A percentile compares a stretch with the other conserved stretches of the same genome.
These are phyloP conservation scores for Tichodroma muraria DNA, from an alignment of 2,113 vertebrate genomes.

Conservation along the genomic window DNA sequence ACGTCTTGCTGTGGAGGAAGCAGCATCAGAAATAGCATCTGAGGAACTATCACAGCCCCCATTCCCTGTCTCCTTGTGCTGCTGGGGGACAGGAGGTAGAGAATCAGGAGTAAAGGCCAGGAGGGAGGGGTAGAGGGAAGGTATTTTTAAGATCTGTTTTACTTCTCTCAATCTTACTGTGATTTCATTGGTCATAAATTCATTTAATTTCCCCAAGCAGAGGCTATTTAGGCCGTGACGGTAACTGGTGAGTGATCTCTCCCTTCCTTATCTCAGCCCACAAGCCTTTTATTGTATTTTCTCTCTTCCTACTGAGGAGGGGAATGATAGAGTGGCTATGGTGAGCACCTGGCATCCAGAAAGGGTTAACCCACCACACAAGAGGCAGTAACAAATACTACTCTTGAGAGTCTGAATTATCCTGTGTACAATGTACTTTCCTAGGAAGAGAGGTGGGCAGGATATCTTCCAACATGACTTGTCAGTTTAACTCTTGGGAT, in stretches of 20 bases:
- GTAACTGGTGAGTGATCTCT: neutral
- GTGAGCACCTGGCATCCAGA: neutral
- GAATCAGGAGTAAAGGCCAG: neutral
- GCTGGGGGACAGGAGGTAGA: neutral
- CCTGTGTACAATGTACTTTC: neutral
- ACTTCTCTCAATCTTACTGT: neutral
- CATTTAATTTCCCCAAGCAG: neutral
- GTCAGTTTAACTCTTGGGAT: neutral
- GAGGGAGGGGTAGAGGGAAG: neutral
- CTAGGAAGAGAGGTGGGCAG: neutral
- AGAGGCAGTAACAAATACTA: neutral
- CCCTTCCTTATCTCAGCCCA: neutral
- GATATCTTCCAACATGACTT: neutral
- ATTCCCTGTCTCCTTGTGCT: neutral
- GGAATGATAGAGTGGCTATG: neutral
- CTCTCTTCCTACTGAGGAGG: neutral
- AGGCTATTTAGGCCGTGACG: fast-evolving
- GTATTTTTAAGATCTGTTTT: neutral
- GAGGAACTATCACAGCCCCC: neutral
- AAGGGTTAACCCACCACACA: neutral
- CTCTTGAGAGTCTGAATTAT: neutral
- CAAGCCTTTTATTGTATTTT: neutral
- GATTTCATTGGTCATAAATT: neutral
- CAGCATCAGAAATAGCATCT: neutral
- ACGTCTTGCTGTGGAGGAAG: neutral